A percentile compares a stretch with the other conserved stretches of the same genome.
These are phyloP conservation scores for Ammodytes dubius DNA, from an alignment of 2,113 vertebrate genomes.

Conservation along the genomic window DNA sequence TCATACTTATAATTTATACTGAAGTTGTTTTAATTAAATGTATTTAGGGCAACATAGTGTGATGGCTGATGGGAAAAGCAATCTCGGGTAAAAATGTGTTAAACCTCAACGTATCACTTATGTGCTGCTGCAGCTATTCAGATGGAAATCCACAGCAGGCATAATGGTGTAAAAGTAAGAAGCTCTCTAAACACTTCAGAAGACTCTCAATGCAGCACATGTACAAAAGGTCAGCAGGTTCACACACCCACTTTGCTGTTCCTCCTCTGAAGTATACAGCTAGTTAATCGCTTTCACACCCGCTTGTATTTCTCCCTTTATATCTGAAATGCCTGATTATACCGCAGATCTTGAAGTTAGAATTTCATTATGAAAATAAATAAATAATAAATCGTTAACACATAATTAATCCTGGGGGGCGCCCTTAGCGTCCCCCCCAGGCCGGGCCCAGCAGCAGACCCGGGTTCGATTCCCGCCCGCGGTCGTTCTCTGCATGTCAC, in stretches of 20 bases:
- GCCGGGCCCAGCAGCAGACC: too few relatives aligned
- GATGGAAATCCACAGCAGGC: conserved; percentile 36
- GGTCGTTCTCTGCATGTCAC: too few relatives aligned
- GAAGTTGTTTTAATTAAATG: conserved; percentile 44
- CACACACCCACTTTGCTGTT: conserved; percentile 19
- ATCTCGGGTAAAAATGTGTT: conserved; percentile 35
- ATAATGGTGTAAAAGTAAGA: conserved; percentile 6
- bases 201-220: conserved; percentile 29
- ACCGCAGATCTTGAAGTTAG: background rate
- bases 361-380: background rate
- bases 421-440: too few relatives aligned
- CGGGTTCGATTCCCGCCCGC: too few relatives aligned
- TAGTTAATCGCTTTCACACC: conserved; percentile 9
- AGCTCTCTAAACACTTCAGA: conserved; percentile 18
- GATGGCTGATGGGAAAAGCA: conserved; percentile 41
- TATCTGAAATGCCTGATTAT: conserved; percentile 6
- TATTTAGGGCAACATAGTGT: conserved; percentile 23
- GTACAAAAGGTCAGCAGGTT: conserved; percentile 14
- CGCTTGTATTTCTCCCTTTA: conserved; percentile 19
- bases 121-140: conserved; percentile 43
- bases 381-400: background rate
- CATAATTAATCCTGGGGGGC: background rate
- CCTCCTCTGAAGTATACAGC: background rate
- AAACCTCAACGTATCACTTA: conserved; percentile 52
- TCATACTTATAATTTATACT: background rate